phyloP scores from a whole-genome alignment of 1,140 invertebrate species.

The Bicyclus anynana region DNA sequence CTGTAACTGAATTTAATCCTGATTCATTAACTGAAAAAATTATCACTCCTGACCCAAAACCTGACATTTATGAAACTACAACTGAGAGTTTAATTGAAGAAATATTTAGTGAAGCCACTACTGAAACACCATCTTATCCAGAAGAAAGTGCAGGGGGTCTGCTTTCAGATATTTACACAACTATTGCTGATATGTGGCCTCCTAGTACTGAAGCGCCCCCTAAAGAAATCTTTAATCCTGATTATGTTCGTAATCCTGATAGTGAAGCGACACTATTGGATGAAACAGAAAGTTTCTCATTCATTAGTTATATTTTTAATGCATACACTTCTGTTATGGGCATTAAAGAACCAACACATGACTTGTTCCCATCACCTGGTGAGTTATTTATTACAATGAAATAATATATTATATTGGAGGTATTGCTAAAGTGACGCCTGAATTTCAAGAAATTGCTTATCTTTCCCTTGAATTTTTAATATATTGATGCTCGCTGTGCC shows the following conservation, averaged over 20 bases:
- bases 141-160: constrained; percentile 38
- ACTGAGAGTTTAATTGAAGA: constrained; percentile 29
- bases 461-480: no score
- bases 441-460: no score
- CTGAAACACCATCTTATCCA: constrained; percentile 22
- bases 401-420: no score
- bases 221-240: constrained; percentile 48
- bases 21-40: constrained; percentile 1
- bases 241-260: constrained; percentile 31
- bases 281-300: constrained; percentile 43
- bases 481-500: no score
- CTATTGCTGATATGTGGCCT: constrained; percentile 47
- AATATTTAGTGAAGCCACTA: constrained; percentile 30
- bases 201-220: constrained; percentile 39
- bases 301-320: constrained; percentile 46
- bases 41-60: constrained; percentile 8
- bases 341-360: constrained; percentile 42
- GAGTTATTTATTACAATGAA: constrained; percentile 17
- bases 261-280: constrained; percentile 15
- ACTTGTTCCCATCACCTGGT: constrained; percentile 52
- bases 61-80: constrained; percentile 17
- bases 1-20: no score
- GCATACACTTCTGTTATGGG: constrained; percentile 51
- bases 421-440: no score
- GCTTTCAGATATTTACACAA: constrained; percentile 48